phyloP scores from a whole-genome alignment of 2,888 invertebrate species.

The Andrena chrysosceles region DNA sequence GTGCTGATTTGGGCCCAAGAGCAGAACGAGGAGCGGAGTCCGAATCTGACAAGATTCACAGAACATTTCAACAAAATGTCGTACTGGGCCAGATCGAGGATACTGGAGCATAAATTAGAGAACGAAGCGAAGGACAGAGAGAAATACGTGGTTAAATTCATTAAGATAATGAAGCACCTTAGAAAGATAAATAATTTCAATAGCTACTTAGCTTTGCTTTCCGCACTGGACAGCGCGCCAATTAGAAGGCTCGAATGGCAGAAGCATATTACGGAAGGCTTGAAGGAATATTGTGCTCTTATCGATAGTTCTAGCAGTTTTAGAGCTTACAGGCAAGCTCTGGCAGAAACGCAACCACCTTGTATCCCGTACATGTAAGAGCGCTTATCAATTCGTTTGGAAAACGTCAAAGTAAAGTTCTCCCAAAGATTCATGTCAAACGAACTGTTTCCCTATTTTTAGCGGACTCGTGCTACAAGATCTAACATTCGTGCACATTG shows the following conservation, averaged over 20 bases:
- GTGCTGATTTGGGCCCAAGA: constrained; percentile 98
- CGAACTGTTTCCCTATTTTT: constrained; percentile 35
- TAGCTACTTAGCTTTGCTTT: constrained; percentile 97
- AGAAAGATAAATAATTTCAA: constrained; percentile 99
- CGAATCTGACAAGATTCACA: constrained; percentile 98
- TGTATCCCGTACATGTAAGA: constrained; percentile 99
- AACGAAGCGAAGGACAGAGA: constrained; percentile 98
- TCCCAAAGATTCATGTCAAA: not conserved
- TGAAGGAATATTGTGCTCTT: constrained; percentile 97
- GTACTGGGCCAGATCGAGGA: constrained; percentile 98
- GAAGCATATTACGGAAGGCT: constrained; percentile 94
- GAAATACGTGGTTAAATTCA: constrained; percentile 96
- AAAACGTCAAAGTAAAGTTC: not conserved
- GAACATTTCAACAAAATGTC: constrained; percentile 99
- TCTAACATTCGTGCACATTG: constrained; percentile 99
- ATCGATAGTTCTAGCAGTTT: constrained; percentile 99
- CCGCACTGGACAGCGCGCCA: constrained; percentile 98
- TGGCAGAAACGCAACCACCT: constrained; percentile 98
- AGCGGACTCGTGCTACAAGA: constrained; percentile 99
- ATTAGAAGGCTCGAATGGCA: constrained; percentile 97
- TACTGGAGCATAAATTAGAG: constrained; percentile 90
- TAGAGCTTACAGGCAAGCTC: constrained; percentile 96
- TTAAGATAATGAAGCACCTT: constrained; percentile 99
- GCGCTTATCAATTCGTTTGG: constrained; percentile 1
- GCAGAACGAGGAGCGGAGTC: constrained; percentile 98